phyloP scores from a whole-genome alignment of 2,113 vertebrate species.

The Pachypanchax playfairii region DNA sequence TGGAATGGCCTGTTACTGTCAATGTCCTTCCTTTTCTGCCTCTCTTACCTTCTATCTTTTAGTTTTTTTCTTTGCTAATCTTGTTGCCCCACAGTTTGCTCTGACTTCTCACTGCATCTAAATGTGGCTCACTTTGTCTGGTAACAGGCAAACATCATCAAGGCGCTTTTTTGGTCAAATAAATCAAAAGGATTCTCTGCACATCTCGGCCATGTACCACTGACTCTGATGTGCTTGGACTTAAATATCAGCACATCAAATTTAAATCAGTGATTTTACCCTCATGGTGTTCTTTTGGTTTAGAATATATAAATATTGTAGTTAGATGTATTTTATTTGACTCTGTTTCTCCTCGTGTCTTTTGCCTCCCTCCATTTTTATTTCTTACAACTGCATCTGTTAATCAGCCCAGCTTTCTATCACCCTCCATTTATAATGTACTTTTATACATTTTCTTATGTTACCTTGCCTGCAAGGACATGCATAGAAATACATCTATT shows the following conservation, averaged over 20 bases:
- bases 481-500: no score
- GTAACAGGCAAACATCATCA: slow-evolving; percentile 9
- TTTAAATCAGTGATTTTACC: background rate
- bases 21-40: background rate
- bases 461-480: no score
- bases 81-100: slow-evolving; percentile 11
- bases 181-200: no score
- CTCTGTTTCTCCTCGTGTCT: no score
- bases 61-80: background rate
- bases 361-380: no score
- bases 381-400: no score
- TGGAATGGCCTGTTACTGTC: slow-evolving; percentile 6
- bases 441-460: no score
- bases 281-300: no score
- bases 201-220: background rate
- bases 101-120: slow-evolving; percentile 12
- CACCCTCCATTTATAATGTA: no score
- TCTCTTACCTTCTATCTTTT: slow-evolving; percentile 22
- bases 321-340: no score
- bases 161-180: background rate
- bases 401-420: no score
- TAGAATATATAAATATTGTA: no score
- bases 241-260: slow-evolving; percentile 3
- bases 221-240: slow-evolving; percentile 1
- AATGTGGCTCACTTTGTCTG: slow-evolving; percentile 17